These are phyloP conservation scores for Aplysia californica DNA, from an alignment of 1,140 invertebrate species.

Conservation along the genomic window DNA sequence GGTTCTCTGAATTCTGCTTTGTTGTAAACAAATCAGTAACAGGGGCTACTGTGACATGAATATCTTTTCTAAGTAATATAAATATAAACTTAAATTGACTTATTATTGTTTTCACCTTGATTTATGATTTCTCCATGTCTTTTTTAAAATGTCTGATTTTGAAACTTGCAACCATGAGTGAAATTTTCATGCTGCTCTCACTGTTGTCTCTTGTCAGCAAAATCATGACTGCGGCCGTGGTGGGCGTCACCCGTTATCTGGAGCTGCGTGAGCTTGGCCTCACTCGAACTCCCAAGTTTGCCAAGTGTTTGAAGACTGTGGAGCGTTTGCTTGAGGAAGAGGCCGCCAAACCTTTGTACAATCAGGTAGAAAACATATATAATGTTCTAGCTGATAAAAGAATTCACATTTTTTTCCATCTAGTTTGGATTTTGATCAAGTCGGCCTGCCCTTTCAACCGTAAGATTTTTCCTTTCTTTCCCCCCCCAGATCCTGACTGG, in stretches of 20 bases:
- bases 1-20: too few relatives aligned
- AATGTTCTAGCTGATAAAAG: not conserved
- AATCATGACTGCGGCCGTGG: not conserved
- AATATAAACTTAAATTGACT: not conserved
- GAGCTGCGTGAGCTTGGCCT: slow-evolving; percentile 2
- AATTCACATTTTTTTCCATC: too few relatives aligned
- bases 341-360: not conserved
- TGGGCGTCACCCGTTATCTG: slow-evolving; percentile 9
- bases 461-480: too few relatives aligned
- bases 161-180: not conserved
- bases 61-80: not conserved
- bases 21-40: too few relatives aligned
- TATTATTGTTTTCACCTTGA: not conserved
- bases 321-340: slow-evolving; percentile 7
- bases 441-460: too few relatives aligned
- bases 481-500: too few relatives aligned
- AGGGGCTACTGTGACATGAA: not conserved
- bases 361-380: slow-evolving; percentile 8
- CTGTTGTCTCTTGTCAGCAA: not conserved
- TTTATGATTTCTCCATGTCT: not conserved
- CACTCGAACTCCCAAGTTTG: not conserved
- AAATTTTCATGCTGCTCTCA: not conserved
- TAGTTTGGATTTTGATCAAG: too few relatives aligned
- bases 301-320: slow-evolving; percentile 2
- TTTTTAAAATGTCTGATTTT: not conserved